Percentiles rank a stretch among this genome's conserved stretches.
These are phyloP conservation scores for Cryptophagus acutangulus DNA, from an alignment of 2,888 invertebrate species.

Conservation along the genomic window DNA sequence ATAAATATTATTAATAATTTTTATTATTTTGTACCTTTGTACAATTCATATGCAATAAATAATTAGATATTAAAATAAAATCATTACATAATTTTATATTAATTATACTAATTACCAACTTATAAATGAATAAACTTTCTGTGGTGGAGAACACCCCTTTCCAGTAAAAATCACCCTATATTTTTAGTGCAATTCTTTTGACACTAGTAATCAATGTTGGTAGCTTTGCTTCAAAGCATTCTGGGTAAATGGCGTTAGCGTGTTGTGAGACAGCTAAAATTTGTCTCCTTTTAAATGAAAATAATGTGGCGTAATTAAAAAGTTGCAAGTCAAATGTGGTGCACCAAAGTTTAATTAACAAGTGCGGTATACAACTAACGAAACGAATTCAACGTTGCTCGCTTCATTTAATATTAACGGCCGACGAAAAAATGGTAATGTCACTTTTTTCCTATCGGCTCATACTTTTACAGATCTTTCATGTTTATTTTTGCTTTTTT, in stretches of 20 bases:
- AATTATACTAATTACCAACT: no score
- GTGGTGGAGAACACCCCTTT: no score
- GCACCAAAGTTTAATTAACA: not conserved
- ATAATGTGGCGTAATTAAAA: constrained; percentile 48
- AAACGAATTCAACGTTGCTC: constrained; percentile 7
- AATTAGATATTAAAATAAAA: no score
- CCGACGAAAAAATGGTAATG: constrained; percentile 44
- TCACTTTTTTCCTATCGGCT: constrained; percentile 41
- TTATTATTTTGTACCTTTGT: no score
- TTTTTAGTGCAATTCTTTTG: constrained; percentile 47
- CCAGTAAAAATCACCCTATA: no score
- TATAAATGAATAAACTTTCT: no score
- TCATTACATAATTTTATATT: no score
- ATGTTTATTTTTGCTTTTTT: constrained; percentile 40
- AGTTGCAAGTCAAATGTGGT: constrained; percentile 43
- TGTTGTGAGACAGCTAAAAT: constrained; percentile 26
- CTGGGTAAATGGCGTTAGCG: constrained; percentile 45
- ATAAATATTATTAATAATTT: no score
- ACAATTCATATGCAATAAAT: no score
- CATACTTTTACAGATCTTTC: constrained; percentile 30
- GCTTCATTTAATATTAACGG: constrained; percentile 35
- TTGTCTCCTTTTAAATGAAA: constrained; percentile 28
- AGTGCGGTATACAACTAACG: constrained; percentile 23
- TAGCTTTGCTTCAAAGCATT: constrained; percentile 40
- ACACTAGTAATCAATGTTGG: constrained; percentile 50